Evolutionary conservation across 2,888 invertebrate species (phyloP).

Genomic region (Drosophila hamatofila): DNA sequence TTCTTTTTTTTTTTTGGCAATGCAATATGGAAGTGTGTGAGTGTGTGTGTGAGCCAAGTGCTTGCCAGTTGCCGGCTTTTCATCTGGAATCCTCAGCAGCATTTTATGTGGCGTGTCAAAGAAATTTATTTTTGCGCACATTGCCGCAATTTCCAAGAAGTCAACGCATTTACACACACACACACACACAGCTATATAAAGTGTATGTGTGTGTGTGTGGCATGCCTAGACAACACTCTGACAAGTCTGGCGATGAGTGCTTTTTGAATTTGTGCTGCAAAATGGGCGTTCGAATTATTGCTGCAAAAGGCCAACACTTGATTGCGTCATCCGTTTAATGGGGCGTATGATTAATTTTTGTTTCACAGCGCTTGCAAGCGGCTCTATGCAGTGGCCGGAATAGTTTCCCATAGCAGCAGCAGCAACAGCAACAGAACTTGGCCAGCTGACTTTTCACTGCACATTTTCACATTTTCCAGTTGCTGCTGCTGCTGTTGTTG

Average conservation of each 20-base stretch:
- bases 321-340: constrained; percentile 75
- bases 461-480: constrained; percentile 80
- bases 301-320: constrained; percentile 46
- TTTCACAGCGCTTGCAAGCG: constrained; percentile 24
- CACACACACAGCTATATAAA: not conserved
- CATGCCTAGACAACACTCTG: constrained; percentile 43
- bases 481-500: constrained; percentile 38
- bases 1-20: constrained; percentile 40
- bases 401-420: constrained; percentile 55
- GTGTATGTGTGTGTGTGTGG: constrained; percentile 1
- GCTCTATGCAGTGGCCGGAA: constrained; percentile 23
- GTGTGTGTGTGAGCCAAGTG: constrained; percentile 26
- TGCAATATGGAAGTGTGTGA: constrained; percentile 5
- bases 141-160: constrained; percentile 61
- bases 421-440: constrained; percentile 46
- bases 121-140: constrained; percentile 66
- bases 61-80: constrained; percentile 39
- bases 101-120: constrained; percentile 68
- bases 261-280: constrained; percentile 55
- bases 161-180: constrained; percentile 38
- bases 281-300: constrained; percentile 55
- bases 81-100: constrained; percentile 33
- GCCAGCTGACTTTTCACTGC: constrained; percentile 78
- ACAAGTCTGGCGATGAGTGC: constrained; percentile 65
- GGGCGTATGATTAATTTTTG: constrained; percentile 78